Evolutionary conservation across 2,797 vertebrate genomes (phyloP).

Genomic region (Catamblyrhynchus diadema): DNA sequence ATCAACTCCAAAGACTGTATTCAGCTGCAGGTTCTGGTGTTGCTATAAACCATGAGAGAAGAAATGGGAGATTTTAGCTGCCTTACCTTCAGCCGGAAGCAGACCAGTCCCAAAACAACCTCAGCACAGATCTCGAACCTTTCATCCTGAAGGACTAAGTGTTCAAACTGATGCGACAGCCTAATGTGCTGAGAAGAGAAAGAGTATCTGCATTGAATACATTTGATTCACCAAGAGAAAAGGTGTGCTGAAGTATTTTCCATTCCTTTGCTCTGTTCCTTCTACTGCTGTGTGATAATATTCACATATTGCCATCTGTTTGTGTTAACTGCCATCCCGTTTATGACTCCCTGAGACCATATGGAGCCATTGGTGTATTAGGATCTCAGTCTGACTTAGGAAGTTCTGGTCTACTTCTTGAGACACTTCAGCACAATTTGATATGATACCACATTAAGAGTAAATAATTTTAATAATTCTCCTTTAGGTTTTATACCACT

Average conservation of each 20-base stretch:
- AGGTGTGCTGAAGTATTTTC: not conserved
- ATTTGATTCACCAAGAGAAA: not conserved
- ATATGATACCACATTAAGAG: not conserved
- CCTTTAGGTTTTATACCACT: not conserved
- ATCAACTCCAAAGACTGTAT: not conserved
- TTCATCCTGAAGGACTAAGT: constrained; percentile 83
- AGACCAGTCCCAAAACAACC: constrained; percentile 91
- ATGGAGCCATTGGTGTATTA: not conserved
- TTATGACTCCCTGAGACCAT: not conserved
- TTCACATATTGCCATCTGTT: not conserved
- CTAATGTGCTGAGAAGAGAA: constrained; percentile 81
- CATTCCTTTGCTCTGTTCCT: not conserved
- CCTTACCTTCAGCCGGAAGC: constrained; percentile 94
- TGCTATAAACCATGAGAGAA: not conserved
- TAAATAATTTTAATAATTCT: not conserved
- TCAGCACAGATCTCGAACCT: constrained; percentile 91
- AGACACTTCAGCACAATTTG: not conserved
- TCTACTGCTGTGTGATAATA: not conserved
- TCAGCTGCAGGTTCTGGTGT: not conserved
- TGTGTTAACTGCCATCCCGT: not conserved
- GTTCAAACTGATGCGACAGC: constrained; percentile 89
- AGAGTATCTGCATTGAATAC: not conserved
- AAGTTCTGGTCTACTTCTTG: not conserved
- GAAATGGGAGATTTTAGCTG: not conserved
- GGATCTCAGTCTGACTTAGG: not conserved